These are phyloP conservation scores for Gymnobelideus leadbeateri DNA, from an alignment of 2,113 vertebrate genomes.

Conservation along the genomic window DNA sequence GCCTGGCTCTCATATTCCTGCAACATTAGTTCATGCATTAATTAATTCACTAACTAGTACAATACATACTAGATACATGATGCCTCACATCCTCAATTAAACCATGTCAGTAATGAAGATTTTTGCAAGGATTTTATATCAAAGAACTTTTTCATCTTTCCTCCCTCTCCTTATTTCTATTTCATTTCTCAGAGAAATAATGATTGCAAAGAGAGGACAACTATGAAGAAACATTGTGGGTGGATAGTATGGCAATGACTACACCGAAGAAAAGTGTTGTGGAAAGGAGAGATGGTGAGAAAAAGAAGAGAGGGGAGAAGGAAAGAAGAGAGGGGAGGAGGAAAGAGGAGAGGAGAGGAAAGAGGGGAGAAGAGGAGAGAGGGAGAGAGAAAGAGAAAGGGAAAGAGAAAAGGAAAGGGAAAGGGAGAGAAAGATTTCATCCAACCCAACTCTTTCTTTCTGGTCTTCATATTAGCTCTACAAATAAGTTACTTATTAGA, in stretches of 20 bases:
- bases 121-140: conserved; percentile 3
- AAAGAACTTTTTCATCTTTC: background rate
- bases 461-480: background rate
- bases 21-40: conserved; percentile 53
- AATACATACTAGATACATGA: background rate
- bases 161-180: background rate
- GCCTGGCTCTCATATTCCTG: background rate
- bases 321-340: no score
- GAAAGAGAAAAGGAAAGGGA: background rate
- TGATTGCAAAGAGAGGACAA: background rate
- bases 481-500: background rate
- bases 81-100: background rate
- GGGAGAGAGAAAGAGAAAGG: no score
- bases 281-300: background rate
- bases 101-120: conserved; percentile 4
- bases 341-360: no score
- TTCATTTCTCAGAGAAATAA: conserved; percentile 3
- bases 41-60: conserved; percentile 56
- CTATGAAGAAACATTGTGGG: background rate
- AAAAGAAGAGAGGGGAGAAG: no score
- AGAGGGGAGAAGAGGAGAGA: no score
- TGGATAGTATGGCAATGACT: background rate
- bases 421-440: background rate
- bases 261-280: background rate
- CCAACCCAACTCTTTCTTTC: background rate